Conservation (phyloP, 2,797 vertebrate genomes). For the Myripristis jacobus region DNA sequence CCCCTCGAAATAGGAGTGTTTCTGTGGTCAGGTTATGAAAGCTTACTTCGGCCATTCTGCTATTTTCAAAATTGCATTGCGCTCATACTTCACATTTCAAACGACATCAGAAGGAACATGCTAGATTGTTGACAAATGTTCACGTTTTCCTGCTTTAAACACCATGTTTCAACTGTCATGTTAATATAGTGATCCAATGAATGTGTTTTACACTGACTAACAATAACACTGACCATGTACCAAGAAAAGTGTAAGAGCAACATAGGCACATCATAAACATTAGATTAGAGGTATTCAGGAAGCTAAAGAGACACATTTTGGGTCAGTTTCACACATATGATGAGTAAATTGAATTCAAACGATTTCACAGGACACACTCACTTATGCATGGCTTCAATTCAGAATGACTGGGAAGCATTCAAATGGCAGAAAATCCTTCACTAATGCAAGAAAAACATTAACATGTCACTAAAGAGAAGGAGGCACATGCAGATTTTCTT, state of each 20-base stretch:
- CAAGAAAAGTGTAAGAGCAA: not conserved
- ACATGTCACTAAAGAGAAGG: not conserved
- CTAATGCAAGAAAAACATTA: not conserved
- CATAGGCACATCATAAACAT: not conserved
- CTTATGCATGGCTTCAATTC: not conserved
- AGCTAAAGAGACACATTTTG: not conserved
- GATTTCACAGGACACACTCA: not conserved
- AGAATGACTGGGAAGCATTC: not conserved
- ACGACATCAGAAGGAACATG: no score
- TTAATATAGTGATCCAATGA: no score
- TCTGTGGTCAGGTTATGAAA: not conserved
- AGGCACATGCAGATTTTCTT: constrained; percentile 60
- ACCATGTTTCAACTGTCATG: no score
- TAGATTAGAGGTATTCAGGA: not conserved
- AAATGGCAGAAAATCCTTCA: not conserved
- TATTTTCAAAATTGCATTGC: no score
- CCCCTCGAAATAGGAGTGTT: not conserved
- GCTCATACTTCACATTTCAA: no score
- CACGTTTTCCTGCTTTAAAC: no score
- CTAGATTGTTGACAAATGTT: no score
- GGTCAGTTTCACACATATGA: not conserved
- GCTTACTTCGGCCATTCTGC: no score
- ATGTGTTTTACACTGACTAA: no score
- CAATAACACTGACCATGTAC: no score
- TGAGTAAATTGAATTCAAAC: not conserved